Conservation (phyloP, 2,113 vertebrate genomes). For the Nothoprocta pentlandii region DNA sequence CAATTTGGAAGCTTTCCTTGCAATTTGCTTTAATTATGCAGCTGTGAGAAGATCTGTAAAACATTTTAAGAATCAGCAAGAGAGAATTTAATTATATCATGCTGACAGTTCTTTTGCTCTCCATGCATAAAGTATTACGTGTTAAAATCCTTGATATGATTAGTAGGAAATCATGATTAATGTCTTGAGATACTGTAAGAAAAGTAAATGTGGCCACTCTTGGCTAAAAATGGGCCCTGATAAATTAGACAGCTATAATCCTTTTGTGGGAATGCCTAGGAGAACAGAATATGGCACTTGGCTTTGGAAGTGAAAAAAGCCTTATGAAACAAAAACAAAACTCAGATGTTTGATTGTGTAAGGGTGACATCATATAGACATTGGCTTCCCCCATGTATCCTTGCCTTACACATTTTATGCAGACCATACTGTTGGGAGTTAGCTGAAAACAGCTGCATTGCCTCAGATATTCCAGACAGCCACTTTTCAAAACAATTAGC, state of each 20-base stretch:
- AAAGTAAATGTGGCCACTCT: not conserved
- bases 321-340: slow-evolving; percentile 26
- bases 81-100: slow-evolving; percentile 34
- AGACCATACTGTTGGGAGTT: not conserved
- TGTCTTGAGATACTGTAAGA: not conserved
- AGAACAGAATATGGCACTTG: slow-evolving; percentile 19
- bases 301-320: slow-evolving; percentile 20
- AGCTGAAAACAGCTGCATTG: slow-evolving; percentile 30
- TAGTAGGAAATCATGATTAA: slow-evolving; percentile 42
- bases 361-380: slow-evolving; percentile 28
- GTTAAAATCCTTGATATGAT: slow-evolving; percentile 20
- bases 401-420: not conserved
- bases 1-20: not conserved
- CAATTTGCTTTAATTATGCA: slow-evolving; percentile 28
- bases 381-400: not conserved
- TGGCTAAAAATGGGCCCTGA: not conserved
- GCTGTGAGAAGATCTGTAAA: slow-evolving; percentile 21
- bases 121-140: not conserved
- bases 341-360: slow-evolving; percentile 33
- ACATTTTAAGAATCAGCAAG: not conserved
- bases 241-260: slow-evolving; percentile 35
- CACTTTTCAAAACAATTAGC: slow-evolving; percentile 38
- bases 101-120: slow-evolving; percentile 35
- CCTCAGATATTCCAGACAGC: slow-evolving; percentile 48
- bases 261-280: slow-evolving; percentile 18